Evolutionary conservation across 1,140 invertebrate species (phyloP).

Genomic region (Bactericera cockerelli): DNA sequence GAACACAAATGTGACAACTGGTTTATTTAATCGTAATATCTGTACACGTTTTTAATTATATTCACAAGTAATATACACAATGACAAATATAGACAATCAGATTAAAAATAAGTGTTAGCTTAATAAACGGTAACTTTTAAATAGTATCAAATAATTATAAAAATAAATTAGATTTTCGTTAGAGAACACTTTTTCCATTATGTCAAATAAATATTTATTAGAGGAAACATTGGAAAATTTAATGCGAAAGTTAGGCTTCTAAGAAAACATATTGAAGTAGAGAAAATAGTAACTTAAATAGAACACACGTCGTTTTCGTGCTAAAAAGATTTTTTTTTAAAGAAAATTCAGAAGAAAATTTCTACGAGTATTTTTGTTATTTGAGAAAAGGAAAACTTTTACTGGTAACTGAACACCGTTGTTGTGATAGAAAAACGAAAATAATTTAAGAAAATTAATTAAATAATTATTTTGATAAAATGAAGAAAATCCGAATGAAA

Average conservation of each 20-base stretch:
- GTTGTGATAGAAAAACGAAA: too few species aligned
- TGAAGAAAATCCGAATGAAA: background rate
- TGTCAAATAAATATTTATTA: background rate
- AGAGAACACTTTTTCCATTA: conserved; percentile 4
- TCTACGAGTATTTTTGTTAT: background rate
- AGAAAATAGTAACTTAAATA: background rate
- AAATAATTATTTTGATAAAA: background rate
- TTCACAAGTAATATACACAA: background rate
- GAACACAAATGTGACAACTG: too few species aligned
- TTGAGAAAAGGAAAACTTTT: background rate
- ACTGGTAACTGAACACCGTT: too few species aligned
- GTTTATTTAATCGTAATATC: too few species aligned
- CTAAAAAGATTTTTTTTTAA: too few species aligned
- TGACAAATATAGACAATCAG: background rate
- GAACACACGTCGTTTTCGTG: background rate
- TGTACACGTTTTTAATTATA: background rate
- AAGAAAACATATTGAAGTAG: background rate
- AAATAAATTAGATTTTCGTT: background rate
- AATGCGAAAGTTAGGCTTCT: background rate
- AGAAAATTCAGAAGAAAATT: too few species aligned
- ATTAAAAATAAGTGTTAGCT: background rate
- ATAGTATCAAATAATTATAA: background rate
- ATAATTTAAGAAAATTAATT: too few species aligned
- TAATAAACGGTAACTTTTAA: conserved; percentile 7
- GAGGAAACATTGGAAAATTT: background rate